Base-by-base conservation (phyloP, 2,113 vertebrate genomes). In the Mustelus asterias region DNA sequence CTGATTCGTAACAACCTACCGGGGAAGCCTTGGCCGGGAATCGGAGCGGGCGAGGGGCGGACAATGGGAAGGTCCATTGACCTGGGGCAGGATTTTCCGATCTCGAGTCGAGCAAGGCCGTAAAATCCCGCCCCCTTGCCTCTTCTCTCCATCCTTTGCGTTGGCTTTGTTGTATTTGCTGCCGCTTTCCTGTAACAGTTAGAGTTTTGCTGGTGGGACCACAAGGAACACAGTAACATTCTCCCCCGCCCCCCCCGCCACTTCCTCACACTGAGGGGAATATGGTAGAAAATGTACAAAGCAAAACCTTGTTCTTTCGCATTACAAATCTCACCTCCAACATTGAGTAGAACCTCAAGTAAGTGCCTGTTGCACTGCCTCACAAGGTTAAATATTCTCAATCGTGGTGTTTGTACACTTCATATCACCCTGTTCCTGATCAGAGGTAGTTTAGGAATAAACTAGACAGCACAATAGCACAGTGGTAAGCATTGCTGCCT, bases 1-100 rank as follows among this genome's bases (percentile, higher is more conserved):
- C 97, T 99, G 98, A 99, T 98, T 97, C 0, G 3, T 2, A 96
- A 44, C 54, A n/a, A 33, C 24, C 86, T 48, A 60, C 41, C 8
- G 16, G 14, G 20, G 20, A 67, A 67, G n/a, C n/a, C n/a, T n/a
- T n/a, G n/a, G n/a, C n/a, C n/a, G 48, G 48, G 48, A 54, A 54
- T 54, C 48, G 48, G 48, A 54, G 48, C 48, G 48, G 48, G 48
- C 48, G 48, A 54, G 48, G 48, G 48, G 48, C 48, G 48, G 48
- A 54, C 48, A 54, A 3, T 54, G 48, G 48, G 48, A 5, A 4
- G 48, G 48, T 54, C 48, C 48, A 2, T 48, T 48, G 44, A 48
- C 44, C 44, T 48, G 2, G 48, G 48, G 48, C 48, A 54, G 48
- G 48, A 54, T 54, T 54, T 54, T 54, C 48, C 4, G 48, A 54